These are phyloP conservation scores for Zapus hudsonius DNA, from an alignment of 2,113 vertebrate genomes.

Conservation along the genomic window DNA sequence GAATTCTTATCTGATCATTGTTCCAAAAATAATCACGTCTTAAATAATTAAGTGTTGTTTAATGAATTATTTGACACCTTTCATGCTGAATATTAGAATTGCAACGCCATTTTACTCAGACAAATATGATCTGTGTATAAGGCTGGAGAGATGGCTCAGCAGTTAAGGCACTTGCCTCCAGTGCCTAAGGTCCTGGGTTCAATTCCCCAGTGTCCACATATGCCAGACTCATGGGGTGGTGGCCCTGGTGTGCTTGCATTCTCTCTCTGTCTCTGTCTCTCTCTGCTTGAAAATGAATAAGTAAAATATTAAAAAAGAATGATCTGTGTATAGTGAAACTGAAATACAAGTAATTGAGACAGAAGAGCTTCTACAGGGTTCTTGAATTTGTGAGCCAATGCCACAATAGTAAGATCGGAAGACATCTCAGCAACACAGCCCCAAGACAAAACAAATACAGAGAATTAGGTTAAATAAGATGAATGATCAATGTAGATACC, in stretches of 20 bases:
- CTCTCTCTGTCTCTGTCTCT: too few species aligned
- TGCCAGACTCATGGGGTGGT: too few species aligned
- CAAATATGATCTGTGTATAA: background rate
- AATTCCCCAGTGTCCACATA: too few species aligned
- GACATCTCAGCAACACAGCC: background rate
- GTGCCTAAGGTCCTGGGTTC: too few species aligned
- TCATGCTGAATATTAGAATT: background rate
- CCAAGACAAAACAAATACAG: background rate
- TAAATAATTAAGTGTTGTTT: background rate
- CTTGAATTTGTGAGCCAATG: background rate
- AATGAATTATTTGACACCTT: background rate
- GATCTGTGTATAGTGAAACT: background rate
- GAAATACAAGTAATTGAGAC: accelerated
- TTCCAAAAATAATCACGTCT: background rate
- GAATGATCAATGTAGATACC: accelerated
- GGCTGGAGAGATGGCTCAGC: too few species aligned
- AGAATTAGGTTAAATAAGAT: background rate
- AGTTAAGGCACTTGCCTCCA: too few species aligned
- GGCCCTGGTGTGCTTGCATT: too few species aligned
- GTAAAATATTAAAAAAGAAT: too few species aligned
- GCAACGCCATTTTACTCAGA: background rate
- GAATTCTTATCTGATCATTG: background rate
- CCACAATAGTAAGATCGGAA: background rate
- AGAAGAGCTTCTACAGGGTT: background rate
- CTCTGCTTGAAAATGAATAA: too few species aligned